These are phyloP conservation scores for Paratilapia polleni DNA, from an alignment of 2,113 vertebrate genomes.

Conservation along the genomic window DNA sequence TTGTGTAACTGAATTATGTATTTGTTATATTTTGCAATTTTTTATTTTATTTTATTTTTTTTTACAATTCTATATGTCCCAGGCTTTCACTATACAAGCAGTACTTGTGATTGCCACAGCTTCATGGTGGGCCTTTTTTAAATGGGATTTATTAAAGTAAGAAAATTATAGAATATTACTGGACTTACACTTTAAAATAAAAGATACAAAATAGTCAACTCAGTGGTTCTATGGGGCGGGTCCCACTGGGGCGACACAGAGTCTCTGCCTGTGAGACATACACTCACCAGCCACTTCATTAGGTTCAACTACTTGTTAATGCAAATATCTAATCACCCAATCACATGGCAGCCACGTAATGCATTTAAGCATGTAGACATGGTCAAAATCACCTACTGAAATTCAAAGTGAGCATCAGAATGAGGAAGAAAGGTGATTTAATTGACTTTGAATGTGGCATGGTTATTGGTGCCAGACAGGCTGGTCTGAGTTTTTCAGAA, in stretches of 20 bases:
- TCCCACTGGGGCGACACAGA: too few species aligned
- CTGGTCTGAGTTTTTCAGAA: too few species aligned
- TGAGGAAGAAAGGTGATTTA: not conserved
- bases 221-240: too few species aligned
- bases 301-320: too few species aligned
- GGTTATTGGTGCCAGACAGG: not conserved
- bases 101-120: not conserved
- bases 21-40: not conserved
- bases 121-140: not conserved
- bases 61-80: not conserved
- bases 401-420: not conserved
- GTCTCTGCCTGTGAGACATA: too few species aligned
- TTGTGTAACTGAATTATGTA: not conserved
- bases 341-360: rapidly evolving
- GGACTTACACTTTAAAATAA: not conserved
- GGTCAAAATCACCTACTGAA: not conserved
- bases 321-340: not conserved
- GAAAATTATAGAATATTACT: not conserved
- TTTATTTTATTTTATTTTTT: too few species aligned
- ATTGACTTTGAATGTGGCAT: not conserved
- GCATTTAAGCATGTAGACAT: not conserved
- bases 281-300: too few species aligned
- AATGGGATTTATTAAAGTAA: not conserved
- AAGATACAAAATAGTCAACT: too few species aligned
- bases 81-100: not conserved